Evolutionary conservation across 1,140 invertebrate genomes (phyloP), one percentile per base, ranked within the genome.

Genomic region (Musca vetustissima): DNA sequence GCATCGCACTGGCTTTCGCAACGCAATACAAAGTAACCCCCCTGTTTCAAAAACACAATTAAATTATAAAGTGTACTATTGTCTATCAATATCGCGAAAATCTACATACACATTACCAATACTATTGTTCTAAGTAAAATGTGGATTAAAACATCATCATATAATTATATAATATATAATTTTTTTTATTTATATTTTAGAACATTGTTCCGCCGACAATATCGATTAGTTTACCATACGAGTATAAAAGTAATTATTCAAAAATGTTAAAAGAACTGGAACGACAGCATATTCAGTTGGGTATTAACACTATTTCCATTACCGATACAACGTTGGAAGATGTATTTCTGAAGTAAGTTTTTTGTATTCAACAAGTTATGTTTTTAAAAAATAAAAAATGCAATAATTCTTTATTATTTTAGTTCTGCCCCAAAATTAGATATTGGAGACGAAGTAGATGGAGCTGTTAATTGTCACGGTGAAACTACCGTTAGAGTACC

Each of bases 291-390:
- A 75, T 81, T 0, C 73, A 85, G 32, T 78, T 94, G 7, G 89
- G 89, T 0, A 88, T 96, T 53, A 84, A 87, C 21, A 90, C 89
- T 22, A 92, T 92, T 71, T 93, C 93, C 1, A 88, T 93, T 1
- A 91, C 92, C 0, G 86, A 92, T 2, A 92, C 92, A 9, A 94
- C 93, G 0, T 85, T 96, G 74, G 93, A 96, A 78, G 92, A 95
- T 84, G 93, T 96, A 11, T 95, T 95, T 77, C 77, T 95, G 17
- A 92, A 88, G 91, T 93, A 83, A 83, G 52, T 8, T 11, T 43
- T 28, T 28, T 28, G 28, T 28, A n/a, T 28, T 4, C 21, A 21
- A 55, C 17, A 55, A n/a, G n/a, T n/a, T 19, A 49, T 66, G 25
- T 32, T 32, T n/a, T 13, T 47, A 52, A 3, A 13, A 24, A 11